phyloP scores from a whole-genome alignment of 2,888 invertebrate species.

The Cantharis rustica region DNA sequence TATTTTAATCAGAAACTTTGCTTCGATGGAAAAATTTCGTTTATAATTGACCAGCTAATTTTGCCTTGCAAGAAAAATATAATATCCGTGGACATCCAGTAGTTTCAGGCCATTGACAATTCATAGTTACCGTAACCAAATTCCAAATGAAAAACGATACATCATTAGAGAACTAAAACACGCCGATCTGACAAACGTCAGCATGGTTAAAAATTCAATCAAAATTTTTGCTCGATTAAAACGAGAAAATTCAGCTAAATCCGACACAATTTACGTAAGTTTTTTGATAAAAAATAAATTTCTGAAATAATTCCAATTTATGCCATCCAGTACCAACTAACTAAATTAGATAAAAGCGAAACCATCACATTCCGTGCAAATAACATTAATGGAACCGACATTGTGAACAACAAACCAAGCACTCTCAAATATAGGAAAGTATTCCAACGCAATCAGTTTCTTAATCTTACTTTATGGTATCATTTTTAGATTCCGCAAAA shows the following conservation, averaged over 20 bases:
- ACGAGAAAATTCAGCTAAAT: conserved; percentile 31
- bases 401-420: not conserved
- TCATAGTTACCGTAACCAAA: not conserved
- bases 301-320: not conserved
- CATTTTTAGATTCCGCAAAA: not conserved
- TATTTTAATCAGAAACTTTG: too few relatives aligned
- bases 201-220: conserved; percentile 54
- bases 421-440: not conserved
- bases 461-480: not conserved
- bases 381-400: not conserved
- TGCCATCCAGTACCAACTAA: not conserved
- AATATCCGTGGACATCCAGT: not conserved
- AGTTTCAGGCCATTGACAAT: not conserved
- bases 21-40: too few relatives aligned
- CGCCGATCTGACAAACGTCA: conserved; percentile 23
- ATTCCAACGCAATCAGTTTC: not conserved
- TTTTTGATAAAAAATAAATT: too few relatives aligned
- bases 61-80: too few relatives aligned
- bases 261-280: conserved; percentile 19
- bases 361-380: not conserved
- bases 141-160: not conserved
- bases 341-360: not conserved
- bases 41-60: too few relatives aligned
- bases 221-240: conserved; percentile 56
- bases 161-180: not conserved